Evolutionary conservation across 2,888 invertebrate genomes (phyloP), one percentile per base, ranked within the genome.

Genomic region (Cactoblastis cactorum): DNA sequence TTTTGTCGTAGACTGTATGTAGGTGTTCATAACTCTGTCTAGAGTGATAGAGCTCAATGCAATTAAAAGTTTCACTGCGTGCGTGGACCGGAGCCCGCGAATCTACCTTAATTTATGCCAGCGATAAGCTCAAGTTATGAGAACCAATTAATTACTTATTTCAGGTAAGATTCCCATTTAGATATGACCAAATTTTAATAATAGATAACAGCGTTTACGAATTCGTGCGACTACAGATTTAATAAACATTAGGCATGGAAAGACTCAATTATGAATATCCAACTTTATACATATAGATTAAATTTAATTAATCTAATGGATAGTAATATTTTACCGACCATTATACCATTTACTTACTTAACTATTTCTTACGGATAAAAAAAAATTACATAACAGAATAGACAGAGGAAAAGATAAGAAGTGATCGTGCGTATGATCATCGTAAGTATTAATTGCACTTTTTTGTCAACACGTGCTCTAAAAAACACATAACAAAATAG

Each of bases 31-130:
- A 83, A 79, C 81, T 79, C 77, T 69, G 85, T 79, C 83, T 83
- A 79, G 84, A 79, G 77, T 84, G 86, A 87, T 86, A 82, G 83
- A 83, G 79, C 81, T 80, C 73, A 80, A 86, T 84, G 88, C 89
- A 89, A 89, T 89, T 89, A 89, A 89, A 89, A 89, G 87, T 89
- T 89, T 82, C 75, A 77, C 86, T 83, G 77, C 86, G 87, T 89
- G 88, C 88, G 88, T 88, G 88, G 84, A 79, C 81, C 83, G 77
- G 76, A 80, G 77, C 79, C 74, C 63, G 64, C 67, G 76, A 76
- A 74, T 79, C 77, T 68, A 83, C 83, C 85, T 87, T 86, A 85
- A 87, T 87, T 87, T 87, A 87, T 84, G 79, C 83, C 71, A 70
- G 68, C 77, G 82, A 83, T 87, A 85, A 84, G 78, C 77, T 65